Evolutionary conservation across 2,888 invertebrate species (phyloP).

Genomic region (Cephus pygmeus): DNA sequence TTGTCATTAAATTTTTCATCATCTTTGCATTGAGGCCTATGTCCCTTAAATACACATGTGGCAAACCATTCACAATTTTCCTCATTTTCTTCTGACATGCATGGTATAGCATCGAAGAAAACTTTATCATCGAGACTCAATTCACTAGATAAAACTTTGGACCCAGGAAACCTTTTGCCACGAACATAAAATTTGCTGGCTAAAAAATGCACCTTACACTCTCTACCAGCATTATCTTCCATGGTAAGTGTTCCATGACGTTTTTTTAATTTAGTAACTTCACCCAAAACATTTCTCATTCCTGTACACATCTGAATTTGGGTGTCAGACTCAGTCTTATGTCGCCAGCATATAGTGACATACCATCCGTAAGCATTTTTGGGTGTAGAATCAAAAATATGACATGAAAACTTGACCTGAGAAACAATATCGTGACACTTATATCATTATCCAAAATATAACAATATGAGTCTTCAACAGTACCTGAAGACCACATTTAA

Average conservation of each 20-base stretch:
- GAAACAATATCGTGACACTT: slow-evolving; percentile 1
- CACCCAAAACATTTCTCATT: slow-evolving; percentile 29
- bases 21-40: slow-evolving; percentile 27
- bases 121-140: slow-evolving; percentile 32
- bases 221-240: slow-evolving; percentile 10
- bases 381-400: slow-evolving; percentile 28
- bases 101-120: slow-evolving; percentile 49
- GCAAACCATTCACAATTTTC: slow-evolving; percentile 44
- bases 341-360: slow-evolving; percentile 33
- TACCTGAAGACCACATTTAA: slow-evolving; percentile 29
- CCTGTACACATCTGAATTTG: slow-evolving; percentile 28
- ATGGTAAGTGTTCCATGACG: slow-evolving; percentile 38
- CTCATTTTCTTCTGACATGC: slow-evolving; percentile 41
- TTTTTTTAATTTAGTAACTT: slow-evolving; percentile 27
- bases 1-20: background rate
- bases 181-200: slow-evolving; percentile 42
- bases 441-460: background rate
- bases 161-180: slow-evolving; percentile 39
- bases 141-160: slow-evolving; percentile 29
- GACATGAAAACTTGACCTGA: slow-evolving; percentile 45
- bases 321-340: slow-evolving; percentile 14
- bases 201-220: slow-evolving; percentile 36
- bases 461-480: background rate
- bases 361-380: slow-evolving; percentile 39
- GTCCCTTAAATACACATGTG: slow-evolving; percentile 42